Base-by-base conservation (phyloP, 1,140 invertebrate genomes). In the Aphelenchoides besseyi region DNA sequence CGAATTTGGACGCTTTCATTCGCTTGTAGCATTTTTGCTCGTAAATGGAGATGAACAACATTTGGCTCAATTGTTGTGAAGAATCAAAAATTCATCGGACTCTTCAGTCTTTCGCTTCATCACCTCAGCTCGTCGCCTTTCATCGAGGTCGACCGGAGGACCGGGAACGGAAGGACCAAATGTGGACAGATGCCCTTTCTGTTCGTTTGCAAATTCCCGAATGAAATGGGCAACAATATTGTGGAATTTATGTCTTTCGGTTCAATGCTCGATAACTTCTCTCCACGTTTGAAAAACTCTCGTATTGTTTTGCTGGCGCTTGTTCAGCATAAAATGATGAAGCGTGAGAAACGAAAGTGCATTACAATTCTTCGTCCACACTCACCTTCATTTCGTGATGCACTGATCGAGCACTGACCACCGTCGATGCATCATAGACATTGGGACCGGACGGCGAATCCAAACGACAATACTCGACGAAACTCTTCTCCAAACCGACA, bases 401-500 rank as follows among this genome's bases (percentile, higher is more conserved):
- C 41, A 48, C 41, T 23, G 9, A 5, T 32, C 72, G 32, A n/a
- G 72, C 72, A 30, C 74, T 77, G 18, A 74, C 32, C n/a, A 74
- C 72, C 3, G 57, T 69, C 26, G 72, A 59, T 1, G 72, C 73
- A n/a, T 73, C 72, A 41, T 48, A 73, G 12, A 73, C 72, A 59
- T 72, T 68, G 5, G 55, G 55, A 8, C 5, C 55, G 5, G 5
- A 8, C 18, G 5, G 55, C 55, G 48, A 36, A 52, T 75, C 68
- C n/a, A 79, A 26, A 28, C 62, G 69, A 28, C 80, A 82, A 57
- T 82, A 79, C 37, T 79, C 78, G 2, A 79, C 73, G 9, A 79
- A 57, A 52, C 61, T 67, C 29, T 80, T 77, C 61, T 79, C 78
- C 16, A 76, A 53, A 35, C 63, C 59, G 5, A 37, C 30, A 53